Base-by-base conservation (phyloP, 2,113 vertebrate species). In the Synchiropus splendidus region DNA sequence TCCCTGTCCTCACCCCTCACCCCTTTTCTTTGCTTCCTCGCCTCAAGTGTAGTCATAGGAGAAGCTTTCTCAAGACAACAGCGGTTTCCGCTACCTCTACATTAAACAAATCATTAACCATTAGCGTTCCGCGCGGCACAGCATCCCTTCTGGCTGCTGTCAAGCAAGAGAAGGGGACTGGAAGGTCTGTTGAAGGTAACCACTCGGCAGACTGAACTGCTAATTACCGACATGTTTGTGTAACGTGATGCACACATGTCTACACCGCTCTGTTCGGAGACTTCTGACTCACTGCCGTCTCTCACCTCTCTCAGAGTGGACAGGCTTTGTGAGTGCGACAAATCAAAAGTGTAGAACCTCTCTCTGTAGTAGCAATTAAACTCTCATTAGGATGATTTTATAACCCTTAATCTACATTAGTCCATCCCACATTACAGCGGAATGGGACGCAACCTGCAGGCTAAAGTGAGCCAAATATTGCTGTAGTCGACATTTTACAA, bases 71-170 rank as follows among this genome's bases (percentile, higher is more conserved):
- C 43, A 64, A 65, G 67, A 61, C 63, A 58, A 64, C 72, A 56
- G 63, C 42, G 56, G 61, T 78, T 83, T 81, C 78, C 66, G 49
- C 75, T 71, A 41, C 57, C 38, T 58, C 61, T 54, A 53, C 73
- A 72, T 77, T 80, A 83, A 84, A 84, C 78, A 79, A 72, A 80
- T 80, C 67, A 78, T 75, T 67, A 79, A 82, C 67, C 70, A 70
- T 78, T 80, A 78, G 65, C 59, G 72, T 51, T 62, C 74, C 54
- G 6, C 56, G 42, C 36, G 65, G 65, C 42, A 48, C 43, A 45
- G 36, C 51, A 58, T 72, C 49, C 58, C 46, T 39, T 54, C 59
- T 64, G 57, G 41, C 40, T 57, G 47, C 53, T 57, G 62, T 67
- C 41, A 48, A 56, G 64, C 47, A n/a, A n/a, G n/a, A n/a, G n/a